These are phyloP conservation scores for Elmis aenea DNA, from an alignment of 2,888 invertebrate species.

Conservation along the genomic window DNA sequence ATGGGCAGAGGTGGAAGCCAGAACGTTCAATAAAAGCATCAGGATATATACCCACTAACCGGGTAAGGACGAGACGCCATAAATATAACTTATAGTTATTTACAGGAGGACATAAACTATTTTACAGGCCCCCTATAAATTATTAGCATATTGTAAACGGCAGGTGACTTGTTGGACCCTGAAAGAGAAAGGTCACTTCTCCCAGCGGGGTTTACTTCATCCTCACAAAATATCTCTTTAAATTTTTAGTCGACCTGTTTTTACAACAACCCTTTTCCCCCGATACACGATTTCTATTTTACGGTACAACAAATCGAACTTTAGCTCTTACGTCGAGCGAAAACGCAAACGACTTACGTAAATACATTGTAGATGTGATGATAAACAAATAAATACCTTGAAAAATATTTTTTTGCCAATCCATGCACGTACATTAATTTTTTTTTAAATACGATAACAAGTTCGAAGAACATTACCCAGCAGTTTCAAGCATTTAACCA, in stretches of 20 bases:
- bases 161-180: constrained; percentile 31
- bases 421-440: too few species aligned
- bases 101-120: constrained; percentile 37
- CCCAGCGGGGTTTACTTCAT: constrained; percentile 13
- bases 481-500: too few species aligned
- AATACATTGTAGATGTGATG: too few species aligned
- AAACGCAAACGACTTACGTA: too few species aligned
- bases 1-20: constrained; percentile 17
- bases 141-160: constrained; percentile 36
- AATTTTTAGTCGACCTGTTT: constrained; percentile 12
- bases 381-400: too few species aligned
- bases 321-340: too few species aligned
- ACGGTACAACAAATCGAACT: too few species aligned
- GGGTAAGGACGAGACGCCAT: constrained; percentile 21
- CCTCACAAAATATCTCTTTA: constrained; percentile 9
- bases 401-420: too few species aligned
- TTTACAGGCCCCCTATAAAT: constrained; percentile 38
- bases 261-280: constrained; percentile 20
- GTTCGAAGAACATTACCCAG: too few species aligned
- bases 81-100: constrained; percentile 32
- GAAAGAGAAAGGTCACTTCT: constrained; percentile 12
- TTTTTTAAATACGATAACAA: too few species aligned
- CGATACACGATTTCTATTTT: too few species aligned
- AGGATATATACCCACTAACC: constrained; percentile 19
- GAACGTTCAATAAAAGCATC: constrained; percentile 19